Base-by-base conservation (phyloP, 2,797 vertebrate genomes). In the Percopsis omiscomaycus region DNA sequence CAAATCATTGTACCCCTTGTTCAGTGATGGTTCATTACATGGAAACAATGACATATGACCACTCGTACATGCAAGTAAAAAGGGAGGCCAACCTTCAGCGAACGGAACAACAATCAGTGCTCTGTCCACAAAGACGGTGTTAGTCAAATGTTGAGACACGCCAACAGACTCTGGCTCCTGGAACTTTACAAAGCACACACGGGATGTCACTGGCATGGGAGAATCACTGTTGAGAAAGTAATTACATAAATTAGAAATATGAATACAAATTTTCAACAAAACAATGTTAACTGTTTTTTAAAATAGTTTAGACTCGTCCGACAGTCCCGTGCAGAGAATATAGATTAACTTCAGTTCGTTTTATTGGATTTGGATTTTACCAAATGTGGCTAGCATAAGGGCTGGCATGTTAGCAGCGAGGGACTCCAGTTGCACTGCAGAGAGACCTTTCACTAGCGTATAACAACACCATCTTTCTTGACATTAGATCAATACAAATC, bases 171-270 rank as follows among this genome's bases (percentile, higher is more conserved):
- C 96, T 0, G 95, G 89, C 79, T 98, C 96, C 78, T 93, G 94
- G 94, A 98, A 99, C 93, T 98, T 98, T 92, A 98, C 96, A 91
- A 99, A 99, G 91, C 97, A 99, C 77, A 99, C 97, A 63, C 97
- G 94, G 0, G 97, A 98, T 1, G 97, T 96, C 77, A 99, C 96
- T 2, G 96, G 96, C 94, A 99, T 94, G 62, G 93, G 95, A 58
- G 96, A 99, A 61, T 99, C 96, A 93, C 97, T 99, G 82, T 12
- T 1, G 52, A 29, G 53, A 5, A 63, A 52, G 3, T 2, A 5
- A 12, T 42, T 16, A 52, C n/a, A 56, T n/a, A 11, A 64, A 55
- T 47, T 54, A 54, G 1, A 22, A 27, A 29, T 3, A 55, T 22
- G 28, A 54, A 13, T 47, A 12, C n/a, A 61, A 15, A 61, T 28